A percentile compares a stretch with the other conserved stretches of the same genome.
phyloP scores from a whole-genome alignment of 2,113 vertebrate genomes.

The Australoheros scitulus region DNA sequence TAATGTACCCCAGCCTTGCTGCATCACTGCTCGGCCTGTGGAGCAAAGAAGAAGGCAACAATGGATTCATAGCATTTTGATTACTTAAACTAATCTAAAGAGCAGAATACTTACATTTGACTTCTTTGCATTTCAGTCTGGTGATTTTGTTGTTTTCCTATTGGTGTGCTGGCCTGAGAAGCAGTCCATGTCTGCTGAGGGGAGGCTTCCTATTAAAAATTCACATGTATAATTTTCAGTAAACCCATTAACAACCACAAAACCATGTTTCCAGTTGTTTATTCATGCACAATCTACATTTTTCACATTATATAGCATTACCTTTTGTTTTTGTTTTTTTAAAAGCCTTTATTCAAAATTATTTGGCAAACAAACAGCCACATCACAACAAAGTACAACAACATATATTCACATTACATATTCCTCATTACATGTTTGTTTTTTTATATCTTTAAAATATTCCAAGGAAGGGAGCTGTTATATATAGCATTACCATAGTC shows the following conservation, averaged over 20 bases:
- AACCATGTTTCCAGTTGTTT: background rate
- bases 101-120: conserved; percentile 39
- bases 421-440: too few relatives aligned
- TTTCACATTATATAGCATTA: background rate
- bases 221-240: background rate
- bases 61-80: background rate
- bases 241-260: background rate
- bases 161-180: background rate
- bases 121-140: background rate
- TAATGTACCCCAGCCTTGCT: conserved; percentile 13
- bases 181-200: conserved; percentile 13
- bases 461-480: too few relatives aligned
- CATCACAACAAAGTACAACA: too few relatives aligned
- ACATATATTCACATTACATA: too few relatives aligned
- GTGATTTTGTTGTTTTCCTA: background rate
- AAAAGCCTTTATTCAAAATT: too few relatives aligned
- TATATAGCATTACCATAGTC: background rate
- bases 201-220: conserved; percentile 45
- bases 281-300: background rate
- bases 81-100: background rate
- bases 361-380: too few relatives aligned
- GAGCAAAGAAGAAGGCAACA: background rate
- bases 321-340: too few relatives aligned
- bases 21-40: conserved; percentile 56
- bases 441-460: too few relatives aligned